Evolutionary conservation across 2,797 vertebrate genomes (phyloP), one percentile per base, ranked within the genome.

Genomic region (Chaenodraco wilsoni): DNA sequence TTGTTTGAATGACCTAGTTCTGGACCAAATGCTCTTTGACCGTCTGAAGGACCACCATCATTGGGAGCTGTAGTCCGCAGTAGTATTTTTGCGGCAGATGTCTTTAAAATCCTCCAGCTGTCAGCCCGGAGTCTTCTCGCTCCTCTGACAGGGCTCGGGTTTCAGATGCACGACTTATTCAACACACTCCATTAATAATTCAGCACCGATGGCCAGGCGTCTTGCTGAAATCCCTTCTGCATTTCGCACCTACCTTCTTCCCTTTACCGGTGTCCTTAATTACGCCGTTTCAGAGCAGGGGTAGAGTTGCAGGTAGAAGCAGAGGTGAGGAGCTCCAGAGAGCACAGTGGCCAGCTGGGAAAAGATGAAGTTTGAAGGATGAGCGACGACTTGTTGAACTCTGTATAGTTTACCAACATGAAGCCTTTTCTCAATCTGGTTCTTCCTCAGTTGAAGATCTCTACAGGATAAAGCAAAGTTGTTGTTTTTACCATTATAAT

Each of bases 181-280:
- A 88, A 89, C 88, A 79, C 74, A 49, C 43, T n/a, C 9, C 13
- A 68, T 95, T 54, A 94, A 96, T 95, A 90, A 93, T 96, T 94
- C 81, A 96, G 61, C 65, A 64, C 43, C 66, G 48, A 71, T 56
- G 75, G 84, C 72, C 48, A 67, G 84, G 86, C 78, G 79, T 84
- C 75, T 69, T 61, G 68, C 80, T 56, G 77, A 91, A 92, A 94
- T 93, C 92, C 90, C 69, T 87, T 89, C 83, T 83, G 84, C 68
- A 63, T 90, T 91, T 93, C 82, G 56, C 92, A 93, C 90, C 92
- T 83, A 13, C 69, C 46, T 60, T 57, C 15, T 11, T 56, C 23
- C 57, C 43, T 54, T 69, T 76, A 63, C 62, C 23, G 21, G 69
- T 66, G 81, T 84, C 72, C 83, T 89, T 89, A 91, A 90, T 93